Conservation (phyloP, 2,113 vertebrate genomes). For the Pheucticus melanocephalus region DNA sequence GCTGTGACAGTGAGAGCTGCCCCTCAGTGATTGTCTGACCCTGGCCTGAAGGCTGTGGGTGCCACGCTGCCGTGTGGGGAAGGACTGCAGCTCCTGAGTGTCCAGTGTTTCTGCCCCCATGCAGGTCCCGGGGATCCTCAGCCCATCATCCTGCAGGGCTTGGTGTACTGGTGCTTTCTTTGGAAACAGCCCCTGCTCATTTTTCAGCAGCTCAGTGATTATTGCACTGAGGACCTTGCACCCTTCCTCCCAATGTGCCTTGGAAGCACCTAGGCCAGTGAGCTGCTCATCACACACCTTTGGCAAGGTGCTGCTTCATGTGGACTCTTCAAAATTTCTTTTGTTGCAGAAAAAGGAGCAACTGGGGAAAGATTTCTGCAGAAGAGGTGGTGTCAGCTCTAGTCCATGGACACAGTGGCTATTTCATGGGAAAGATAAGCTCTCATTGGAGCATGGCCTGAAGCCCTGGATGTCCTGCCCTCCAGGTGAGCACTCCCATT, state of each 20-base stretch:
- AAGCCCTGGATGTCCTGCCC: not conserved
- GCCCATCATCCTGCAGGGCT: not conserved
- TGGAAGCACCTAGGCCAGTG: not conserved
- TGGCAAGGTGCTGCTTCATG: accelerated
- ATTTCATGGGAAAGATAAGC: not conserved
- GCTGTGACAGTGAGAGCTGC: not conserved
- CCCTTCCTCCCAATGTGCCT: not conserved
- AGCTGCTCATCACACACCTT: not conserved
- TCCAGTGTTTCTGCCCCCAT: not conserved
- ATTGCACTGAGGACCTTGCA: accelerated
- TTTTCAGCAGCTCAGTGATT: not conserved
- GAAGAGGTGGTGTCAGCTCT: not conserved
- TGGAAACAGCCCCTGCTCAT: not conserved
- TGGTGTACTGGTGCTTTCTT: not conserved
- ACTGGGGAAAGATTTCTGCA: not conserved
- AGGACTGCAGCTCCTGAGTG: not conserved
- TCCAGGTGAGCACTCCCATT: not conserved
- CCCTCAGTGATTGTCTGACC: not conserved
- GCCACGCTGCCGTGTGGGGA: not conserved
- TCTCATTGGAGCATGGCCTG: not conserved
- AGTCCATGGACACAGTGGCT: not conserved
- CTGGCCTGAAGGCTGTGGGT: not conserved
- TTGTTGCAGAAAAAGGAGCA: not conserved
- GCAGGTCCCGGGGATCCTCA: not conserved
- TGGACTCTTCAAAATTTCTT: not conserved